Conservation (phyloP, 2,888 invertebrate species). For the Timema cristinae region DNA sequence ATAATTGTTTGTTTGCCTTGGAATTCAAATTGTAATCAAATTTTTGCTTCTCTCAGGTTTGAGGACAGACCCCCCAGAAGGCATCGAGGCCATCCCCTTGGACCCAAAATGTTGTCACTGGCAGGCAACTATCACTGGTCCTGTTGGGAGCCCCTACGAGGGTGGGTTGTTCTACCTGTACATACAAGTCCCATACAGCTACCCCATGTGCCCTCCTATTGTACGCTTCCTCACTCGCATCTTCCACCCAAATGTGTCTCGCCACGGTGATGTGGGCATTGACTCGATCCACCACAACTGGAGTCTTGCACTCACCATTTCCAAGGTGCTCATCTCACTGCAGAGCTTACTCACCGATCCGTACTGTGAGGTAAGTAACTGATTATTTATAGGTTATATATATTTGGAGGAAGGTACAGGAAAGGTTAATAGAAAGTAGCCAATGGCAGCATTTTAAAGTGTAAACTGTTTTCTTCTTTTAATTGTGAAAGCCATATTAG, state of each 20-base stretch:
- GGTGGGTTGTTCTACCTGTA: conserved; percentile 90
- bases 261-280: conserved; percentile 93
- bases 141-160: conserved; percentile 89
- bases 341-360: conserved; percentile 88
- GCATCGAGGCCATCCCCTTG: conserved; percentile 76
- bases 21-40: not conserved
- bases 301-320: conserved; percentile 92
- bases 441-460: too few relatives aligned
- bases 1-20: not conserved
- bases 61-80: conserved; percentile 76
- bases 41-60: conserved; percentile 42
- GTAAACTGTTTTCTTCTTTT: too few relatives aligned
- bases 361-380: conserved; percentile 65
- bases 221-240: conserved; percentile 91
- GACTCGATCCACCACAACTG: conserved; percentile 95
- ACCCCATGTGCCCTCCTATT: conserved; percentile 88
- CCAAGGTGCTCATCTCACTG: conserved; percentile 81
- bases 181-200: conserved; percentile 61
- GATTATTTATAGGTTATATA: too few relatives aligned
- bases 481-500: too few relatives aligned
- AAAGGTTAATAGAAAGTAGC: too few relatives aligned
- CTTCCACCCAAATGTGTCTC: conserved; percentile 90
- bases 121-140: conserved; percentile 91
- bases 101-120: conserved; percentile 82
- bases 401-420: too few relatives aligned